Conservation (phyloP, 2,888 invertebrate species). For the Idaea biselata region DNA sequence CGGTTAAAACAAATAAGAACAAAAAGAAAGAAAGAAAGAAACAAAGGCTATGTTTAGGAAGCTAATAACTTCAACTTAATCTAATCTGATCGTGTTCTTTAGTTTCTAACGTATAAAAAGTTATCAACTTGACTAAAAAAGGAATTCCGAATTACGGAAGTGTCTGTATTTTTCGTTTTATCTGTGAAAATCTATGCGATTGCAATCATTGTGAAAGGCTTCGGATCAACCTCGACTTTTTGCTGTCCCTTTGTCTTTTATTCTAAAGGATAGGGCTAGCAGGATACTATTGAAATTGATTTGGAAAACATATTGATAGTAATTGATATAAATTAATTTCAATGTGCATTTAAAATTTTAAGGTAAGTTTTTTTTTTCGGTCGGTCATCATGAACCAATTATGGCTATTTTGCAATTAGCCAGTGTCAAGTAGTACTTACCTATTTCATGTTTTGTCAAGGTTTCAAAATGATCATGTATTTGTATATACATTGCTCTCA, state of each 20-base stretch:
- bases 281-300: neutral
- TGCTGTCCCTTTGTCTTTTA: slow-evolving; percentile 56
- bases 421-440: too few relatives aligned
- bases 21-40: neutral
- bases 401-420: too few relatives aligned
- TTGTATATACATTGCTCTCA: too few relatives aligned
- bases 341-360: too few relatives aligned
- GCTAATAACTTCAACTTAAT: neutral
- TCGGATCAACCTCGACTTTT: slow-evolving; percentile 54
- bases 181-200: slow-evolving; percentile 39
- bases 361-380: too few relatives aligned
- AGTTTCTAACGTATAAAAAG: neutral
- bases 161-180: slow-evolving; percentile 17
- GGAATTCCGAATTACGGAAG: slow-evolving; percentile 19
- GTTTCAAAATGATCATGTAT: too few relatives aligned
- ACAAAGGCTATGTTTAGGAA: neutral
- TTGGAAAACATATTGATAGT: too few relatives aligned
- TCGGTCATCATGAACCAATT: too few relatives aligned
- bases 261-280: slow-evolving; percentile 34
- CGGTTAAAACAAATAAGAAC: neutral
- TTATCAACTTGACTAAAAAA: slow-evolving; percentile 7
- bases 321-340: too few relatives aligned
- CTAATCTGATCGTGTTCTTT: neutral
- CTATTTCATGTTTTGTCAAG: too few relatives aligned
- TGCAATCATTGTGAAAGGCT: slow-evolving; percentile 56